Base-by-base conservation (phyloP, 53 echinoderm and acorn worm genomes). In the Astropecten irregularis region DNA sequence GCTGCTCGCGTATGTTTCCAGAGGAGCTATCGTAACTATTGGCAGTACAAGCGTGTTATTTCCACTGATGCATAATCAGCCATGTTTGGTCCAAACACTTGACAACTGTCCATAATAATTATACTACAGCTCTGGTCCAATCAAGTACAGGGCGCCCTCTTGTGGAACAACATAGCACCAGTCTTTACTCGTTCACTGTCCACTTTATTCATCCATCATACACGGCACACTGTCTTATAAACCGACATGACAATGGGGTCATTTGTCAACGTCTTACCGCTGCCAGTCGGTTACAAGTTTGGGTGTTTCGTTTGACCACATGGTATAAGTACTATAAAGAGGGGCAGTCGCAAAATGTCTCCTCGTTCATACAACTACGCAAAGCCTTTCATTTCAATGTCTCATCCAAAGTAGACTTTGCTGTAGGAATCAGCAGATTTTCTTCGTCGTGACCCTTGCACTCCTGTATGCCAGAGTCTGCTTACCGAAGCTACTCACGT, bases 401-500 rank as follows among this genome's bases (percentile, higher is more conserved):
- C 26, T 30, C 49, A 40, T 28, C 40, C 42, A 42, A 26, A 21
- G 47, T 16, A 25, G 31, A 13, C 49, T 23, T 28, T 30, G 40
- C 46, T 35, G 49, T 18, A 52, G 81, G 36, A 73, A 91, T 90
- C 88, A 91, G 90, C 99, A 99, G 20, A 85, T 33, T 60, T 92
- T 89, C 77, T 99, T 97, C 42, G 99, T 99, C 66, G 84, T 99
- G 0, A 92, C 99, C 53, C 86, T 89, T 42, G 84, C 94, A 58
- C 94, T 99, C 40, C 81, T 91, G 77, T 99, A 99, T 9, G 99
- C 92, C 19, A 99, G 81, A 13, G 99, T 83, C 68, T 95, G 87
- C 68, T 91, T 90, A 11, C 92, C 94, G 38, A 88, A 84, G 25
- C 95, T 90, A 42, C 82, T 92, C 56, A 99, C 94, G 63, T 99